Percentiles rank a stretch among this genome's conserved stretches.
These are phyloP conservation scores for Cottoperca gobio DNA, from an alignment of 2,797 vertebrate species.

Conservation along the genomic window DNA sequence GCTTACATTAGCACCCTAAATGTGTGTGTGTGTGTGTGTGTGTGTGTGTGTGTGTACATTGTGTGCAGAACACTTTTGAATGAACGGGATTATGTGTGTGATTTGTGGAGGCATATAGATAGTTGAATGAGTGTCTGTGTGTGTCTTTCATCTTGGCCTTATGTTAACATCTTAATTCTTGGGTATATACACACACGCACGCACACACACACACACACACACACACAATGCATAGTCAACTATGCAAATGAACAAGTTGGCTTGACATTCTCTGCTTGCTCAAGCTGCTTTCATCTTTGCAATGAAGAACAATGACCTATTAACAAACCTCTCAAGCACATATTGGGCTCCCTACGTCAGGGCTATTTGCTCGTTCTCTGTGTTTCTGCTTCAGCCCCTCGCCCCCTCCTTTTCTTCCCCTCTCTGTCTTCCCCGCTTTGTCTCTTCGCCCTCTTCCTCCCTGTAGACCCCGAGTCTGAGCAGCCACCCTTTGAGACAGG, in stretches of 20 bases:
- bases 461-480: conserved; percentile 48
- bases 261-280: conserved; percentile 51
- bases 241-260: conserved; percentile 56
- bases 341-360: conserved; percentile 30
- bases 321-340: conserved; percentile 62
- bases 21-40: conserved; percentile 13
- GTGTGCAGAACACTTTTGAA: conserved; percentile 14
- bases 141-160: not conserved
- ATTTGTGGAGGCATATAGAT: not conserved
- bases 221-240: conserved; percentile 20
- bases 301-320: conserved; percentile 71
- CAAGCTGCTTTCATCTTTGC: conserved; percentile 64
- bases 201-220: not conserved
- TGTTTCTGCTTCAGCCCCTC: conserved; percentile 1
- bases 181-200: not conserved
- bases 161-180: conserved; percentile 26
- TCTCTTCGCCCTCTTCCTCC: conserved; percentile 50
- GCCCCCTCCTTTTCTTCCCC: not conserved
- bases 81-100: not conserved
- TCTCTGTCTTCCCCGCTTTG: conserved; percentile 26
- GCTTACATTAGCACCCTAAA: conserved; percentile 75
- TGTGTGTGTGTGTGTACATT: not conserved
- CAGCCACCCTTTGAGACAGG: conserved; percentile 60
- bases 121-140: conserved; percentile 4
- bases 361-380: conserved; percentile 59